phyloP scores from a whole-genome alignment of 2,113 vertebrate genomes.

The Halichoeres trimaculatus region DNA sequence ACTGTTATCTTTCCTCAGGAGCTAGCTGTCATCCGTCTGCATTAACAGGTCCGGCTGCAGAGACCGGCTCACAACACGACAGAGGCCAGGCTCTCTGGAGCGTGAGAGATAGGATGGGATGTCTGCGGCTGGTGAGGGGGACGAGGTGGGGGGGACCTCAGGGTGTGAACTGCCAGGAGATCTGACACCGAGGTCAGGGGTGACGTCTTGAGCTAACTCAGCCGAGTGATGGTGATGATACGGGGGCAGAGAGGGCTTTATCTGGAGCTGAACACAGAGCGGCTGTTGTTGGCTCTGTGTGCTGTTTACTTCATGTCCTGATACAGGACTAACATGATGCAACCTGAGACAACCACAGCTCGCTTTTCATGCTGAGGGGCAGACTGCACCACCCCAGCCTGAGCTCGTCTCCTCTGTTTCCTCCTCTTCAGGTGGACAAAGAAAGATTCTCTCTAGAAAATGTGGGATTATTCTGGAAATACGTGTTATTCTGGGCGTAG shows the following conservation, averaged over 20 bases:
- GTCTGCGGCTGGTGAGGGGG: conserved; percentile 5
- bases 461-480: too few relatives aligned
- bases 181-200: conserved; percentile 62
- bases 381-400: too few relatives aligned
- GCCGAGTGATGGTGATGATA: conserved; percentile 52
- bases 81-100: conserved; percentile 38
- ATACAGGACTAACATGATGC: not conserved
- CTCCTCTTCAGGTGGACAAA: too few relatives aligned
- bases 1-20: conserved; percentile 41
- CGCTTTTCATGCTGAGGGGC: too few relatives aligned
- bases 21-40: conserved; percentile 64
- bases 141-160: not conserved
- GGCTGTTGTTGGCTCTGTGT: not conserved
- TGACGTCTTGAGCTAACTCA: conserved; percentile 51
- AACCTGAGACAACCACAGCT: too few relatives aligned
- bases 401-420: too few relatives aligned
- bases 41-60: conserved; percentile 43
- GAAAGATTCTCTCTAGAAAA: too few relatives aligned
- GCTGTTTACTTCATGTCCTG: conserved; percentile 20
- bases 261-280: not conserved
- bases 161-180: conserved; percentile 60
- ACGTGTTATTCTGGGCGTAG: too few relatives aligned
- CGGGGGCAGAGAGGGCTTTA: conserved; percentile 23
- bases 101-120: conserved; percentile 26
- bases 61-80: conserved; percentile 17